Evolutionary conservation across 1,140 invertebrate species (phyloP), one percentile per base, ranked within the genome.

Genomic region (Calliphora vicina): DNA sequence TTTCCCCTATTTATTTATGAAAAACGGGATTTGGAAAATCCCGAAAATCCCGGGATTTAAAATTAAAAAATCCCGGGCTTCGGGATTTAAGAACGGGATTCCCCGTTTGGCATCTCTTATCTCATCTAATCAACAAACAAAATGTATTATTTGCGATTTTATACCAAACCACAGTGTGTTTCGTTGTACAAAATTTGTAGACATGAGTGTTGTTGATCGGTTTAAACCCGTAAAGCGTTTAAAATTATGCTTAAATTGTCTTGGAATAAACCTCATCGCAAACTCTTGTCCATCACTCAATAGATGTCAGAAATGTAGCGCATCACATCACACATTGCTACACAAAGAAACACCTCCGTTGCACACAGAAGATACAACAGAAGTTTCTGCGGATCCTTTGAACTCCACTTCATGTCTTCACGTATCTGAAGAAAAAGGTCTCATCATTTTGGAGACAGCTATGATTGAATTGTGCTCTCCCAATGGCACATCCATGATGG

Each of bases 121-220:
- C n/a, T n/a, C n/a, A n/a, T n/a, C n/a, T n/a, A n/a, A n/a, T n/a
- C n/a, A n/a, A n/a, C n/a, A n/a, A n/a, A n/a, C n/a, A n/a, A n/a
- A 74, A 97, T 57, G 50, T 23, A 35, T 82, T 6, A 25, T 72
- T 26, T 72, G 23, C 6, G 15, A 72, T 26, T 10, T 9, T 12
- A 3, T 13, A 25, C 23, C 20, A 72, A 10, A 26, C 23, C 67
- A 72, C 23, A 72, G 26, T 17, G 23, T 15, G 3, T 72, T 72
- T 1, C 1, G 10, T 12, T 72, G 67, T 15, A 25, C 8, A 26
- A 72, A 27, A 1, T 72, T 72, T 27, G 26, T 72, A 8, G 67
- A 25, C 26, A 26, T 72, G 67, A 27, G 15, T 3, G 67, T 10
- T 2, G 0, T 8, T 13, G 23, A 25, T 1, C 1, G 67, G 15